phyloP scores from a whole-genome alignment of 2,888 invertebrate genomes.

The Xestia ashworthii region DNA sequence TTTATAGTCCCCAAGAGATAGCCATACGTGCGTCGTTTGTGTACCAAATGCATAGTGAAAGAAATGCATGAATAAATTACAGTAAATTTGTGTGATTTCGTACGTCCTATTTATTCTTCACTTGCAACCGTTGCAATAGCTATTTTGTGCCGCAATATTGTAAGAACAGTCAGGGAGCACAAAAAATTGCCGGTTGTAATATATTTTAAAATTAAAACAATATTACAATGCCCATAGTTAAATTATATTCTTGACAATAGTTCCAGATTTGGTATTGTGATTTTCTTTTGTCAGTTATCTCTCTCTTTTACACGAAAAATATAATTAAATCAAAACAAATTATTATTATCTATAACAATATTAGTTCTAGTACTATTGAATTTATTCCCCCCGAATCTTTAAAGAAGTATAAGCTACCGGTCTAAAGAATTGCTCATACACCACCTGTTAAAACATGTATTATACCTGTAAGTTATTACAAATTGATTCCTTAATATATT shows the following conservation, averaged over 20 bases:
- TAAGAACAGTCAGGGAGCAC: slow-evolving; percentile 35
- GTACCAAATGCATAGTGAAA: slow-evolving; percentile 4
- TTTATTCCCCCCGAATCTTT: slow-evolving; percentile 35
- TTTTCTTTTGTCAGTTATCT: slow-evolving; percentile 25
- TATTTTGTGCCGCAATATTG: slow-evolving; percentile 37
- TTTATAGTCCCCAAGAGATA: slow-evolving; percentile 19
- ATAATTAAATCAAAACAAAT: slow-evolving; percentile 2
- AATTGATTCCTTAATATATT: slow-evolving; percentile 75
- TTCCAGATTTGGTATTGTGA: slow-evolving; percentile 40
- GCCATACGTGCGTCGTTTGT: slow-evolving; percentile 10
- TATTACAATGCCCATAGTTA: slow-evolving; percentile 17
- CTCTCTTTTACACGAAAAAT: slow-evolving; percentile 3
- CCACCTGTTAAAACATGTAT: slow-evolving; percentile 84
- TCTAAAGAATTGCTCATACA: slow-evolving; percentile 88
- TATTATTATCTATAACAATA: slow-evolving; percentile 41
- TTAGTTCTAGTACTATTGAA: slow-evolving; percentile 31
- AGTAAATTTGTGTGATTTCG: neutral
- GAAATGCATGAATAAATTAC: neutral
- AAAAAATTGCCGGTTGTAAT: slow-evolving; percentile 18
- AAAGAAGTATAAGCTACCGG: slow-evolving; percentile 63
- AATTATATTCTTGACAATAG: slow-evolving; percentile 20
- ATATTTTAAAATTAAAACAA: slow-evolving; percentile 17
- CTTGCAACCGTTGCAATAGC: slow-evolving; percentile 19
- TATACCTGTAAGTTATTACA: slow-evolving; percentile 77
- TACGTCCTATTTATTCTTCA: slow-evolving; percentile 7